Conservation (phyloP, 2,113 vertebrate genomes). For the Pelodiscus sinensis region DNA sequence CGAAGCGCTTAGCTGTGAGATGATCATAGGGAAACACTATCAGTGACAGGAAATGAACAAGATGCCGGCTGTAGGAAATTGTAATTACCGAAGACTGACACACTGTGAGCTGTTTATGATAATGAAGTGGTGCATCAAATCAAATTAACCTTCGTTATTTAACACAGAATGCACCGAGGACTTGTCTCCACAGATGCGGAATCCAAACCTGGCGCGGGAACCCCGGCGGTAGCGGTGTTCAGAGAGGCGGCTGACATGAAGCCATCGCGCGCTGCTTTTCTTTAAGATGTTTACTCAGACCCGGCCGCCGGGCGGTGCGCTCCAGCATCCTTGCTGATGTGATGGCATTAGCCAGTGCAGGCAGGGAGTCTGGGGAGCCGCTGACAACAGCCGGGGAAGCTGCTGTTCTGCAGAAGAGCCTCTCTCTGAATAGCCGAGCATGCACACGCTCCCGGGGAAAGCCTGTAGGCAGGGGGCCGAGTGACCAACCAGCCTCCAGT, state of each 20-base stretch:
- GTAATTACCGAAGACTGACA: constrained; percentile 72
- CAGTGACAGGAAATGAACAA: neutral
- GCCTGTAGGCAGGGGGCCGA: neutral
- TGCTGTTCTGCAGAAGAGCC: neutral
- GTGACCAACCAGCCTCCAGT: neutral
- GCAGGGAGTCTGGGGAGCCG: neutral
- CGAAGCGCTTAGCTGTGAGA: constrained; percentile 25
- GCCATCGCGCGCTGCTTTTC: neutral
- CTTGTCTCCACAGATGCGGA: constrained; percentile 25
- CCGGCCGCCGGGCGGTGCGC: neutral
- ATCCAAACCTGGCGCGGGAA: neutral
- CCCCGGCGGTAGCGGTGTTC: neutral
- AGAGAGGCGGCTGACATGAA: neutral
- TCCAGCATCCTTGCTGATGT: neutral
- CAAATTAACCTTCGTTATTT: constrained; percentile 76
- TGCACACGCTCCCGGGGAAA: fast-evolving
- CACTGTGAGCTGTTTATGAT: constrained; percentile 72
- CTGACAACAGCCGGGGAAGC: neutral
- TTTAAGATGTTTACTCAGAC: fast-evolving
- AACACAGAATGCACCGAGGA: constrained; percentile 49
- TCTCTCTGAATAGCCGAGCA: neutral
- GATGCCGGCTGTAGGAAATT: constrained; percentile 52
- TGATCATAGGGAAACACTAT: constrained; percentile 37
- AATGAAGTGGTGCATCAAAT: constrained; percentile 76
- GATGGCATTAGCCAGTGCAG: neutral